A percentile compares a stretch with the other conserved stretches of the same genome.
phyloP scores from a whole-genome alignment of 2,888 invertebrate species.

The Drosophila basisetae region DNA sequence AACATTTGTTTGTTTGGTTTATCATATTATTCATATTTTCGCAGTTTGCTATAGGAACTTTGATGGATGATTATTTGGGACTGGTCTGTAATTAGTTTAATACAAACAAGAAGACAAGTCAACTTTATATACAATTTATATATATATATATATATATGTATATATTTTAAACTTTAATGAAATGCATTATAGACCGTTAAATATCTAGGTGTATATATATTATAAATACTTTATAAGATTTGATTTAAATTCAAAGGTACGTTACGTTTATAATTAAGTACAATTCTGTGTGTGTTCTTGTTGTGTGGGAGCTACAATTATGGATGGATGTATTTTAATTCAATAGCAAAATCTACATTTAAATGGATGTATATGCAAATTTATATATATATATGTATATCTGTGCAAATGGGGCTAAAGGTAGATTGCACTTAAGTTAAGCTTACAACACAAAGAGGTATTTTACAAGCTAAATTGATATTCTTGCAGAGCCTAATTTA shows the following conservation, averaged over 20 bases:
- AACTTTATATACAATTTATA: conserved; percentile 39
- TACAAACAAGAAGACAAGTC: not conserved
- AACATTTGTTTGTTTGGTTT: not conserved
- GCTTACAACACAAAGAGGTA: conserved; percentile 36
- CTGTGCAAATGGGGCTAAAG: conserved; percentile 35
- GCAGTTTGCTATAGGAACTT: conserved; percentile 98
- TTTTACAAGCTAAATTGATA: conserved; percentile 41
- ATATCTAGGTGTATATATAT: conserved; percentile 69
- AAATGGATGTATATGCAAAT: conserved; percentile 30
- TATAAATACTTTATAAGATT: conserved; percentile 80
- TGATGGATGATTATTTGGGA: conserved; percentile 99
- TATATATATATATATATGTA: conserved; percentile 54
- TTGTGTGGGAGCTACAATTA: conserved; percentile 45
- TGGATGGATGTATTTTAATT: conserved; percentile 61
- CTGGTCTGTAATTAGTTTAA: conserved; percentile 86
- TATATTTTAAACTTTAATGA: conserved; percentile 76
- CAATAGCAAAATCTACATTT: conserved; percentile 50
- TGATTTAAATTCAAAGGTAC: conserved; percentile 79
- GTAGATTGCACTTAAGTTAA: conserved; percentile 58
- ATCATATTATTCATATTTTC: conserved; percentile 74
- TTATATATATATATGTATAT: not conserved
- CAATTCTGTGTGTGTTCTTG: conserved; percentile 46
- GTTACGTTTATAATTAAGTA: conserved; percentile 75
- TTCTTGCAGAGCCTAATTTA: conserved; percentile 22
- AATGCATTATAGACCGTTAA: conserved; percentile 74